phyloP scores from a whole-genome alignment of 1,140 invertebrate genomes.

The Drosophila pallidifrons region DNA sequence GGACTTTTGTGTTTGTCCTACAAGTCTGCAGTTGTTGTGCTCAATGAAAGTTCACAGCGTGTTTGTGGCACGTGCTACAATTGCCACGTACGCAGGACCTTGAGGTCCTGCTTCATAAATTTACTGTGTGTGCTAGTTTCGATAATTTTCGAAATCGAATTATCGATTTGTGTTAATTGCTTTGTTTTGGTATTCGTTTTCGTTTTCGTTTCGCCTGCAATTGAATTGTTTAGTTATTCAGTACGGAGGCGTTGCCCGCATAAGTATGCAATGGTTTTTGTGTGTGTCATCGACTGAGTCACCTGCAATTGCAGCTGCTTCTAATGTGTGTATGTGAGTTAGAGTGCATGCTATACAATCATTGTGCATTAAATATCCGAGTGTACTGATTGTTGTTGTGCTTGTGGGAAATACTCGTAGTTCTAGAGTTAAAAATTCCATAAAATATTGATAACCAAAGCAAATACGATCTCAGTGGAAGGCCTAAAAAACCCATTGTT shows the following conservation, averaged over 20 bases:
- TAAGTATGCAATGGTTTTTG: conserved; percentile 47
- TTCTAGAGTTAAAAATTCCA: background rate
- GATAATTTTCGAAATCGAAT: conserved; percentile 59
- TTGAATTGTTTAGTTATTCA: conserved; percentile 26
- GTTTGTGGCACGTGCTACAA: conserved; percentile 36
- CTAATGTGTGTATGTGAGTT: background rate
- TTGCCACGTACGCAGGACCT: conserved; percentile 52
- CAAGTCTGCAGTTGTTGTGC: conserved; percentile 29
- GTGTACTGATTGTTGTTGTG: too few relatives aligned
- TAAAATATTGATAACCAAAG: background rate
- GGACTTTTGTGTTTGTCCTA: background rate
- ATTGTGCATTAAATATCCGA: conserved; percentile 21
- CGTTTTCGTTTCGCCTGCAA: conserved; percentile 20
- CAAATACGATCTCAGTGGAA: background rate
- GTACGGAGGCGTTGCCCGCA: conserved; percentile 31
- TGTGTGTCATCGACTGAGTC: conserved; percentile 19
- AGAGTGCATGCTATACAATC: conserved; percentile 15
- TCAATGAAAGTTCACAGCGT: conserved; percentile 38
- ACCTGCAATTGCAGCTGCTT: conserved; percentile 4
- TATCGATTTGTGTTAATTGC: conserved; percentile 72
- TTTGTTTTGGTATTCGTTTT: conserved; percentile 53
- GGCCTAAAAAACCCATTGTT: background rate
- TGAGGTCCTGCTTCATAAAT: conserved; percentile 43
- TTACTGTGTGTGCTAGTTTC: conserved; percentile 35
- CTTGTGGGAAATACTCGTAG: too few relatives aligned